Percentiles rank a stretch among this genome's conserved stretches.
phyloP scores from a whole-genome alignment of 2,888 invertebrate genomes.

The Cabera pusaria region DNA sequence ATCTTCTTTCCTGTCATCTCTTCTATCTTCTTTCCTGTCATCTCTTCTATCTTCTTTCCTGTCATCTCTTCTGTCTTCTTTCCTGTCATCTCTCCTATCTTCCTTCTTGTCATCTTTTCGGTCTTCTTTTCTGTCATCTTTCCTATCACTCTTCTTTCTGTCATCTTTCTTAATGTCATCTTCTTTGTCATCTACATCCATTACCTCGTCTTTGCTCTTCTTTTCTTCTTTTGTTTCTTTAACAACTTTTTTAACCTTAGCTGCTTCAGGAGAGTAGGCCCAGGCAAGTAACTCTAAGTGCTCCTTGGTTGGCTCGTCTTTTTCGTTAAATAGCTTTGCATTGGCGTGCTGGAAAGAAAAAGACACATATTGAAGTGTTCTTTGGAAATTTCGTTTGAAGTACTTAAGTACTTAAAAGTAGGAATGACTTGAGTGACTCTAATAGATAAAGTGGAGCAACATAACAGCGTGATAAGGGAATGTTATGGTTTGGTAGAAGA shows the following conservation, averaged over 20 bases:
- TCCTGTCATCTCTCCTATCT: constrained; percentile 19
- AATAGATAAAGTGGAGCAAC: no score
- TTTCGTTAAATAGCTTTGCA: constrained; percentile 84
- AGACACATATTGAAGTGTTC: no score
- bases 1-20: no score
- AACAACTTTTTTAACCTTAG: constrained; percentile 84
- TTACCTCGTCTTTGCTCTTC: constrained; percentile 10
- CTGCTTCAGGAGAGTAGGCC: constrained; percentile 89
- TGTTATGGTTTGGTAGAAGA: no score
- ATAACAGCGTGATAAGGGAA: no score
- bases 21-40: no score
- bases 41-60: no score
- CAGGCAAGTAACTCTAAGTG: constrained; percentile 88
- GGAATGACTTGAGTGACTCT: no score
- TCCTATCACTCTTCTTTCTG: constrained; percentile 5
- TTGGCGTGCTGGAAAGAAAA: constrained; percentile 79
- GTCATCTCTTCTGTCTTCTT: constrained; percentile 26
- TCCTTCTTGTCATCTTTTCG: constrained; percentile 2
- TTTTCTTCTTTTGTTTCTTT: constrained; percentile 52
- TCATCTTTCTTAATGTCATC: constrained; percentile 27
- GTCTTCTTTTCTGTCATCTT: constrained; percentile 23
- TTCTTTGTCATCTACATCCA: no score
- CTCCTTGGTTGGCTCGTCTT: constrained; percentile 86
- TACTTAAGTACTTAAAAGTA: no score
- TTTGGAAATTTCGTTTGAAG: no score